Percentiles rank a stretch among this genome's conserved stretches.
Conservation (phyloP, 2,888 invertebrate species). For the Exephanes ischioxanthus region DNA sequence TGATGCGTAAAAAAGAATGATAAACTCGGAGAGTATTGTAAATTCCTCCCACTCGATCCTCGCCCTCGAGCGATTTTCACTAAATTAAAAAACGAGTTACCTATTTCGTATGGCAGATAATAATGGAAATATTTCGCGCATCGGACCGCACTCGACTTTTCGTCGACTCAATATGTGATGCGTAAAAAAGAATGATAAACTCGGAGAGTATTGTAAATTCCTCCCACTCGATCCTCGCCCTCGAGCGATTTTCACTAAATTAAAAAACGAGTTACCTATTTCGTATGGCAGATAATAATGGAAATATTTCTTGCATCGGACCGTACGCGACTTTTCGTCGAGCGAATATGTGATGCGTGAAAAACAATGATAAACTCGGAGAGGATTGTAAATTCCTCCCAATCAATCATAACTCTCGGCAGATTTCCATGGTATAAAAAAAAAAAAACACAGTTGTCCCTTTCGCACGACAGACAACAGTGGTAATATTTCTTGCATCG, state of each 20-base stretch:
- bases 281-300: constrained; percentile 10
- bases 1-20: constrained; percentile 51
- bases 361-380: constrained; percentile 47
- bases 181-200: constrained; percentile 47
- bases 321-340: constrained; percentile 32
- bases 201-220: neutral
- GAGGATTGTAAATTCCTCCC: constrained; percentile 4
- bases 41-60: too few species aligned
- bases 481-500: constrained; percentile 30
- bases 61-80: neutral
- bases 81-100: constrained; percentile 1
- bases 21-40: constrained; percentile 2
- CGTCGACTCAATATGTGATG: constrained; percentile 8
- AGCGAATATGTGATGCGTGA: constrained; percentile 2
- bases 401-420: too few species aligned
- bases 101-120: neutral
- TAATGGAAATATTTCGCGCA: constrained; percentile 36
- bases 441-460: too few species aligned
- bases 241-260: neutral
- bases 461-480: neutral
- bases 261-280: neutral
- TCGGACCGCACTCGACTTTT: constrained; percentile 27
- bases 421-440: too few species aligned
- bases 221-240: neutral
- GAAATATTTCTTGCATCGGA: constrained; percentile 25